Percentiles rank a stretch among this genome's conserved stretches.
Evolutionary conservation across 2,797 vertebrate genomes (phyloP).

Genomic region (Oreochromis grahami): DNA sequence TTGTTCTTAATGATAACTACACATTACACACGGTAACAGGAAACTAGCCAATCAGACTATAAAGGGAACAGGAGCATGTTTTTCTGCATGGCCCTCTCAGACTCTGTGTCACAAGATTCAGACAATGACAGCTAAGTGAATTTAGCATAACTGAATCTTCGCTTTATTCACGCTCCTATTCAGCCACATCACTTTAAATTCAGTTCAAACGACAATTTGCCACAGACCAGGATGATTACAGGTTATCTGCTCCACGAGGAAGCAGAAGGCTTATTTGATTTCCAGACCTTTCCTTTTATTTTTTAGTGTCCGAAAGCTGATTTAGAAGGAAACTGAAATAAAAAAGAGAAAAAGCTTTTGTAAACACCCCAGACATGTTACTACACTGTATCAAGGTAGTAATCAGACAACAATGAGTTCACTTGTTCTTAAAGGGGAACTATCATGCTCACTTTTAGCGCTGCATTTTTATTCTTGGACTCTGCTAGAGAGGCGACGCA

Average conservation of each 20-base stretch:
- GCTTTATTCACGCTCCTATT: too few species aligned
- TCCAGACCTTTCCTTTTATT: background rate
- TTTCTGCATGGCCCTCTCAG: background rate
- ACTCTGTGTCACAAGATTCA: background rate
- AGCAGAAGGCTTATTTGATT: too few species aligned
- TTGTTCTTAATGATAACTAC: background rate
- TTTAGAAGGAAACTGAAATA: background rate
- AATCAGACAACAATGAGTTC: background rate
- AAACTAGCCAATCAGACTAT: background rate
- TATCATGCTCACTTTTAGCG: background rate
- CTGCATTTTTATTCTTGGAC: background rate
- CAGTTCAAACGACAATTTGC: background rate
- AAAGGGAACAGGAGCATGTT: background rate
- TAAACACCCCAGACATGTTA: background rate
- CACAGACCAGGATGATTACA: background rate
- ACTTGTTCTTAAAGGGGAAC: background rate
- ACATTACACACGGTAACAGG: background rate
- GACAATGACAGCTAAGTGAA: background rate
- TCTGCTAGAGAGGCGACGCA: background rate
- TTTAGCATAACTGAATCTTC: background rate
- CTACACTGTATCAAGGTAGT: background rate
- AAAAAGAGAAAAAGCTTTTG: background rate
- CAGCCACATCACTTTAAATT: background rate
- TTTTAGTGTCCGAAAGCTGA: background rate
- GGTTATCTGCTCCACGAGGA: background rate